Evolutionary conservation across 2,797 vertebrate species (phyloP).

Genomic region (Melanotaenia nigrans): DNA sequence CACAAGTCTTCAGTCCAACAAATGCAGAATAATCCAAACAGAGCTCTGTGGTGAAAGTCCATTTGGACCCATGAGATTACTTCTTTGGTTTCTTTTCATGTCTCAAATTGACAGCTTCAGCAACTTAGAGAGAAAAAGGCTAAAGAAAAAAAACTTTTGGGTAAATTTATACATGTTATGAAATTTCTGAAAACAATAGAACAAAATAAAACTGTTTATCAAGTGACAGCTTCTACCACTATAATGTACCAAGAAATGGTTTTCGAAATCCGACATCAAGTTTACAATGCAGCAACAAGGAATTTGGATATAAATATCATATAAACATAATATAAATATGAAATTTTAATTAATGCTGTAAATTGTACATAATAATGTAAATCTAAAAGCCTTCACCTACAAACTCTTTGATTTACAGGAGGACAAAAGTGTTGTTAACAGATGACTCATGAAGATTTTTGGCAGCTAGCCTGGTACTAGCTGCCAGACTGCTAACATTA

Average conservation of each 20-base stretch:
- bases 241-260: too few relatives aligned
- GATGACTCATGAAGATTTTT: constrained; percentile 29
- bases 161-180: too few relatives aligned
- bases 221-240: background rate
- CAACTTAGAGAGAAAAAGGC: background rate
- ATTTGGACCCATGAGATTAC: background rate
- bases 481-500: constrained; percentile 45
- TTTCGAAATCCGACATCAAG: background rate
- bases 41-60: background rate
- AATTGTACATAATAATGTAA: background rate
- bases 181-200: too few relatives aligned
- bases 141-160: too few relatives aligned
- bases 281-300: background rate
- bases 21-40: background rate
- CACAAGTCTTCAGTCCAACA: background rate
- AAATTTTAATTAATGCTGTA: background rate
- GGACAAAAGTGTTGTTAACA: constrained; percentile 7
- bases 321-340: background rate
- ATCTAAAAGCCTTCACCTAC: background rate
- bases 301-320: background rate
- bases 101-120: background rate
- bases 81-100: background rate
- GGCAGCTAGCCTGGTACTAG: constrained; percentile 24
- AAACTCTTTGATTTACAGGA: constrained; percentile 10
- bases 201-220: too few relatives aligned